A percentile compares a stretch with the other conserved stretches of the same genome.
Evolutionary conservation across 2,888 invertebrate genomes (phyloP).

Genomic region (Apocheima hispidaria): DNA sequence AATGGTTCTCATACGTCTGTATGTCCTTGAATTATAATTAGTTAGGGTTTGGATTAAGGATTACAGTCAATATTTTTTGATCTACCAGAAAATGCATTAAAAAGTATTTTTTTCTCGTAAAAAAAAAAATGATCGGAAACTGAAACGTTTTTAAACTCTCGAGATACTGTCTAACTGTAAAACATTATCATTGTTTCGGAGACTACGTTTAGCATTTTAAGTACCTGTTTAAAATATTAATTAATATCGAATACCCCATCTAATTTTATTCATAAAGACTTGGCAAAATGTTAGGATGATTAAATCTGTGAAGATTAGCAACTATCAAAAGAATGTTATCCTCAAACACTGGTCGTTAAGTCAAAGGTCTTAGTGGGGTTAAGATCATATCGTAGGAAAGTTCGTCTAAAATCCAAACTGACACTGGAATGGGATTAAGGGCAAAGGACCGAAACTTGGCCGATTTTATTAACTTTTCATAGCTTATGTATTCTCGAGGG

Average conservation of each 20-base stretch:
- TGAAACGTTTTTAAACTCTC: conserved; percentile 20
- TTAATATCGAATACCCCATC: conserved; percentile 36
- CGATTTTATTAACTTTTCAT: conserved; percentile 65
- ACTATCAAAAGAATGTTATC: conserved; percentile 34
- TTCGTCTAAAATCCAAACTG: conserved; percentile 59
- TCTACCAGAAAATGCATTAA: not conserved
- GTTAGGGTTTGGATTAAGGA: too few species aligned
- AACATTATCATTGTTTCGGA: conserved; percentile 36
- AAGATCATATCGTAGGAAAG: conserved; percentile 58
- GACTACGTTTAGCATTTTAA: conserved; percentile 40
- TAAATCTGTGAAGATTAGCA: conserved; percentile 21
- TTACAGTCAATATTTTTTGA: too few species aligned
- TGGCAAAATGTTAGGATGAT: conserved; percentile 23
- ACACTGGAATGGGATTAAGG: conserved; percentile 61
- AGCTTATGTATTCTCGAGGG: conserved; percentile 58
- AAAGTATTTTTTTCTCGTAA: not conserved
- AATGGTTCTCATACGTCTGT: too few species aligned
- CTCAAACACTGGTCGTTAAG: conserved; percentile 34
- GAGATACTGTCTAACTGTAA: conserved; percentile 11
- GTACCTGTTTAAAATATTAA: conserved; percentile 41
- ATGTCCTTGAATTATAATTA: too few species aligned
- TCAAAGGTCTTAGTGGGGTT: conserved; percentile 41
- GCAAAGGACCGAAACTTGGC: conserved; percentile 61
- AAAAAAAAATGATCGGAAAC: not conserved
- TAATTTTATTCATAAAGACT: conserved; percentile 31